A percentile compares a stretch with the other conserved stretches of the same genome.
These are phyloP conservation scores for Kryptolebias marmoratus DNA, from an alignment of 2,113 vertebrate species.

Conservation along the genomic window DNA sequence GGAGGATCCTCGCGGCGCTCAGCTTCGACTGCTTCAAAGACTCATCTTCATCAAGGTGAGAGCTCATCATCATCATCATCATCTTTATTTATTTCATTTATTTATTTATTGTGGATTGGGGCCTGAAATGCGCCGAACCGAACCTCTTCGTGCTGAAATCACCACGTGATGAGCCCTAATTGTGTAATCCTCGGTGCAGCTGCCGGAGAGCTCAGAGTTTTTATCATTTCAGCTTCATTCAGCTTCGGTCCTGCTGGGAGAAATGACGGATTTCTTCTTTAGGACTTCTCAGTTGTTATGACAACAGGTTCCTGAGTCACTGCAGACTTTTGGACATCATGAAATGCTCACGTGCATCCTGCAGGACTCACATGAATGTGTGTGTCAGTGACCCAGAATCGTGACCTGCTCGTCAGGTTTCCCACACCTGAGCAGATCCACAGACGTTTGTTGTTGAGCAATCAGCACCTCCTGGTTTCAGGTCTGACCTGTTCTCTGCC, in stretches of 20 bases:
- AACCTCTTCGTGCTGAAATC: not conserved
- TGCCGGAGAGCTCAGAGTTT: not conserved
- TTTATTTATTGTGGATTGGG: not conserved
- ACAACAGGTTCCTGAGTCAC: constrained; percentile 46
- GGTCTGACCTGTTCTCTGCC: constrained; percentile 43
- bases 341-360: not conserved
- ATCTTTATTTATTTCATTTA: not conserved
- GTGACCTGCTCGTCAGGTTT: not conserved
- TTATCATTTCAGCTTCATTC: too few relatives aligned
- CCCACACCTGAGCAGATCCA: not conserved
- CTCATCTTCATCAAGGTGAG: constrained; percentile 77
- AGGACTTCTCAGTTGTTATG: constrained; percentile 54
- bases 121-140: not conserved
- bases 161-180: not conserved
- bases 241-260: too few relatives aligned
- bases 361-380: too few relatives aligned
- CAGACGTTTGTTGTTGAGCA: not conserved
- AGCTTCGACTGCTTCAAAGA: constrained; percentile 81
- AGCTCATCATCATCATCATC: not conserved
- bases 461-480: not conserved
- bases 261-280: not conserved
- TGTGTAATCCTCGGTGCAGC: accelerated
- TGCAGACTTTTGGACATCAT: not conserved
- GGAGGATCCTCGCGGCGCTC: constrained; percentile 79
- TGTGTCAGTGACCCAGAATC: not conserved